phyloP scores from a whole-genome alignment of 2,888 invertebrate genomes.

The Synanthedon tipuliformis region DNA sequence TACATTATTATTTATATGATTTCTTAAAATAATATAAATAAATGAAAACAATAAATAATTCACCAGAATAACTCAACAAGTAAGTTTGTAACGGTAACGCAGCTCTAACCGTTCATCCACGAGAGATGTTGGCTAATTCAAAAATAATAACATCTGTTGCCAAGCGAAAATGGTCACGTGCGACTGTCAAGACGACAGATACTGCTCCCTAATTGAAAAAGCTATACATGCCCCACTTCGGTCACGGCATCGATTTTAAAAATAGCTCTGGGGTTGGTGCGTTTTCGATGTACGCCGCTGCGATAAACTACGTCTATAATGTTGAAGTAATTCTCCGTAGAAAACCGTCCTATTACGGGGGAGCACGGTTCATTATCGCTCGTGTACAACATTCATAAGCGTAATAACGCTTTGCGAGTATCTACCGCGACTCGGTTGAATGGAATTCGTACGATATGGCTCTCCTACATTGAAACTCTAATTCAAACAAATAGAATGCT shows the following conservation, averaged over 20 bases:
- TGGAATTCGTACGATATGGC: slow-evolving; percentile 53
- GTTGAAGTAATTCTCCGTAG: slow-evolving; percentile 10
- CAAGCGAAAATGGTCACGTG: neutral
- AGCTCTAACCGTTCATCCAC: too few relatives aligned
- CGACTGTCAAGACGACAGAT: slow-evolving; percentile 9
- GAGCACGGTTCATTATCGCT: slow-evolving; percentile 28
- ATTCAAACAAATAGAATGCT: slow-evolving; percentile 49
- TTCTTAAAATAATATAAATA: too few relatives aligned
- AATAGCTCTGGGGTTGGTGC: slow-evolving; percentile 55
- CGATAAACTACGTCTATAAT: slow-evolving; percentile 34
- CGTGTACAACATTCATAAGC: slow-evolving; percentile 9
- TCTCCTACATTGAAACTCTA: slow-evolving; percentile 51
- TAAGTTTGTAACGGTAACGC: too few relatives aligned
- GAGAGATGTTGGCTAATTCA: neutral
- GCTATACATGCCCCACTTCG: slow-evolving; percentile 59
- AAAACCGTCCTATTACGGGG: slow-evolving; percentile 14
- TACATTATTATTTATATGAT: too few relatives aligned
- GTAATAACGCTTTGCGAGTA: slow-evolving; percentile 17
- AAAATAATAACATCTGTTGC: neutral
- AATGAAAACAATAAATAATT: too few relatives aligned
- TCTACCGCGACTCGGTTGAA: slow-evolving; percentile 34
- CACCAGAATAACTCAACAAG: too few relatives aligned
- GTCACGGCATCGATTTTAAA: slow-evolving; percentile 67
- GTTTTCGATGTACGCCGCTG: slow-evolving; percentile 48
- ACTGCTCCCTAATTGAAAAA: slow-evolving; percentile 51